These are phyloP conservation scores for Lutraria lutraria DNA, from an alignment of 2,888 invertebrate species.

Conservation along the genomic window DNA sequence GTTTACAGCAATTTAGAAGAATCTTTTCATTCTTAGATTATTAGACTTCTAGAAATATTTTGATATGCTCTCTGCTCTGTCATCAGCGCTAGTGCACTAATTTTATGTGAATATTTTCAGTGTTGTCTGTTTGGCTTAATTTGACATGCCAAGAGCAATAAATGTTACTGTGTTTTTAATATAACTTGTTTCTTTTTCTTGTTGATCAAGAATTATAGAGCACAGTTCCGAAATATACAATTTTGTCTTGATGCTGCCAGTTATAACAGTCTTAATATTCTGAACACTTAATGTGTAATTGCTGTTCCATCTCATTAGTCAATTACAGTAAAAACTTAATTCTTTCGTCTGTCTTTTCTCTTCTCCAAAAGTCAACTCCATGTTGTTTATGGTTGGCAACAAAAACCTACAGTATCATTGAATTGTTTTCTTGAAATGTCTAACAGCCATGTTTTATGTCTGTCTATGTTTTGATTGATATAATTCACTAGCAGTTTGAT, in stretches of 20 bases:
- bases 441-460: not conserved
- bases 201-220: too few species aligned
- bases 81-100: not conserved
- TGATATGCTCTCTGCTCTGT: not conserved
- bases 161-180: not conserved
- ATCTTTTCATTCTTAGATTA: too few species aligned
- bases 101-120: not conserved
- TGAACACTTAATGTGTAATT: not conserved
- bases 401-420: not conserved
- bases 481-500: constrained; percentile 2
- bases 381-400: not conserved
- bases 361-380: not conserved
- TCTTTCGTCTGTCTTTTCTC: not conserved
- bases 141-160: not conserved
- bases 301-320: not conserved
- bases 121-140: not conserved
- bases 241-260: too few species aligned
- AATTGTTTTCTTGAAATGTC: not conserved
- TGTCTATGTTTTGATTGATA: not conserved
- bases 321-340: not conserved
- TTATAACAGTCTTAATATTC: too few species aligned
- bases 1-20: too few species aligned
- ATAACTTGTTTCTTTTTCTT: not conserved
- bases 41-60: not conserved
- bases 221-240: too few species aligned